Base-by-base conservation (phyloP, 2,113 vertebrate genomes). In the Girardinichthys multiradiatus region DNA sequence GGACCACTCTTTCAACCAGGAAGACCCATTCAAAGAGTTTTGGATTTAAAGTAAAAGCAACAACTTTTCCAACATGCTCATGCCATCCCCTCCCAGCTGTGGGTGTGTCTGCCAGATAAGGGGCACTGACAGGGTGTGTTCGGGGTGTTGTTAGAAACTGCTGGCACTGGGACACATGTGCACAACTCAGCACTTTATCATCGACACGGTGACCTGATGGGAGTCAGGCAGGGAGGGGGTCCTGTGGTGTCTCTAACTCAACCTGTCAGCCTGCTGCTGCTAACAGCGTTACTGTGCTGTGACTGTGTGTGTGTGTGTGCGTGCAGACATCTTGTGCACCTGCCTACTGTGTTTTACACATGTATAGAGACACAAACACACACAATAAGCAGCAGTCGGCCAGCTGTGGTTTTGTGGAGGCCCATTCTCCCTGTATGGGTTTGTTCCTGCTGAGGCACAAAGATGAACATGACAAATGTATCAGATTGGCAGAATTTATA, bases 121-220 rank as follows among this genome's bases (percentile, higher is more conserved):
- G 69, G 80, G 80, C 77, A 79, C 73, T 48, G 80, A 79, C 88
- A 77, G 91, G 91, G 90, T 61, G 91, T 91, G 89, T 87, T 84
- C 42, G 1, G 87, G 89, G 90, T 81, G 89, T 81, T 82, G 88
- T 57, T 87, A 76, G 81, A 87, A 89, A 87, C 86, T 80, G 88
- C 86, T 92, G 91, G 88, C 88, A 89, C 42, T 27, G 2, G 71
- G 74, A 86, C 89, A 88, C 83, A 89, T 81, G 81, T 81, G 84
- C 76, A 78, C 86, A 29, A 89, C 86, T 88, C 89, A 85, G 88
- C 89, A 82, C 82, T 90, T 89, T 90, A 87, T 91, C 89, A 85
- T 79, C 61, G 3, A 83, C 75, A 63, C 29, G 33, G 73, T 80
- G 82, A 87, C 85, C 88, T 85, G 82, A 77, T 15, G 39, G 85